Evolutionary conservation across 2,113 vertebrate genomes (phyloP), one percentile per base, ranked within the genome.

Genomic region (Octodon degus): DNA sequence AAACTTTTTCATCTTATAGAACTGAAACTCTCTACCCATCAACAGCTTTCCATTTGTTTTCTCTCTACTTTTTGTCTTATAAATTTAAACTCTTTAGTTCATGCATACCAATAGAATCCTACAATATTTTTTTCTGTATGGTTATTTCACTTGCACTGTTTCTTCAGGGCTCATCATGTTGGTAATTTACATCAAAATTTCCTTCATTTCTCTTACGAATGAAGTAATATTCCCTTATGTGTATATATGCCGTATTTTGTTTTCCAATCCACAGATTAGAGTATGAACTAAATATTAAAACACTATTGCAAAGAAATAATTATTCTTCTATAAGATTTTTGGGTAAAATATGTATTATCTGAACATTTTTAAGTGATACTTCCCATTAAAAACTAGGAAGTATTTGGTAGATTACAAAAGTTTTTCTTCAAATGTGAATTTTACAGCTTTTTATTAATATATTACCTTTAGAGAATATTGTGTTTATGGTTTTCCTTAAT

Each of bases 341-440:
- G 30, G 12, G 7, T 93, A 63, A 94, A 93, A 70, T 77, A 62
- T 55, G 37, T 89, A 80, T 91, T 90, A 55, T 72, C 63, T 82
- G 43, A 84, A 16, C 53, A 89, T 82, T 19, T 68, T 96, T 76
- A 95, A 93, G 82, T 92, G 40, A 93, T 92, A 7, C 6, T 84
- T 91, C 70, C n/a, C 32, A 90, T 67, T 74, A 85, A 86, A 43
- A 91, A 70, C 68, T 68, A 24, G 32, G 55, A 86, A 43, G 19
- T 92, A 50, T 95, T 60, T 93, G 79, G 24, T 37, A 53, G 5
- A 67, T 86, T 32, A 72, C 37, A 90, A 68, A 82, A 37, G 16
- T 91, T 89, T 95, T 94, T 80, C 62, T 47, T 91, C 43, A 91
- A 58, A 87, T 77, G 34, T 92, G n/a, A 94, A 65, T 86, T 92